These are phyloP conservation scores for Trissoscelio sp. DNA, from an alignment of 2,888 invertebrate genomes.

Conservation along the genomic window DNA sequence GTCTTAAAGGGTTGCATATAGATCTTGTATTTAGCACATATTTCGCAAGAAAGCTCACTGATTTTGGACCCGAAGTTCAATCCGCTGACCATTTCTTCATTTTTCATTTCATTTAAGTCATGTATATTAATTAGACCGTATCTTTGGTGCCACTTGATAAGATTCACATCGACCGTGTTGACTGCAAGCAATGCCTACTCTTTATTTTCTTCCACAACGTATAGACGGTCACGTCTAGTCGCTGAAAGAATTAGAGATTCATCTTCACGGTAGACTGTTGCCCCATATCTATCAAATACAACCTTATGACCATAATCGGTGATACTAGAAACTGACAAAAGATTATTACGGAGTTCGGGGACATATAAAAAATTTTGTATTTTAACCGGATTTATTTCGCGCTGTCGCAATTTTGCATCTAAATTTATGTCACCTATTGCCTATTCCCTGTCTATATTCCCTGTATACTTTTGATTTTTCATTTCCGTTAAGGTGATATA, in stretches of 20 bases:
- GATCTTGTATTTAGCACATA: slow-evolving; percentile 29
- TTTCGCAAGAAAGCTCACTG: slow-evolving; percentile 34
- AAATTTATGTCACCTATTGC: too few relatives aligned
- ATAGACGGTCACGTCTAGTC: background rate
- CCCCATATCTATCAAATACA: slow-evolving; percentile 67
- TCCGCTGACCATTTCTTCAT: slow-evolving; percentile 2
- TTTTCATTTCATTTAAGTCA: slow-evolving; percentile 29
- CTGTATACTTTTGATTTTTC: too few relatives aligned
- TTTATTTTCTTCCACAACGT: background rate
- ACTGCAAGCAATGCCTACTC: too few relatives aligned
- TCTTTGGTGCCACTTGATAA: slow-evolving; percentile 32
- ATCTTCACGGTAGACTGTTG: slow-evolving; percentile 56
- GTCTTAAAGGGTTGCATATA: slow-evolving; percentile 49
- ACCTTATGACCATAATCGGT: slow-evolving; percentile 70
- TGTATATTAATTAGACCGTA: slow-evolving; percentile 34
- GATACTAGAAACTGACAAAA: slow-evolving; percentile 51
- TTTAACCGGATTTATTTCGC: too few relatives aligned
- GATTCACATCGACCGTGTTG: background rate
- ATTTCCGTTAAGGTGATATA: too few relatives aligned
- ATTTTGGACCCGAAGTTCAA: slow-evolving; percentile 1
- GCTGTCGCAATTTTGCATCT: too few relatives aligned
- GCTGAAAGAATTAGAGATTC: slow-evolving; percentile 30
- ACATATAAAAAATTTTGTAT: too few relatives aligned
- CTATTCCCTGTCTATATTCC: too few relatives aligned
- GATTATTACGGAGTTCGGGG: slow-evolving; percentile 4